phyloP scores from a whole-genome alignment of 2,113 vertebrate genomes.

The Microtus montanus region DNA sequence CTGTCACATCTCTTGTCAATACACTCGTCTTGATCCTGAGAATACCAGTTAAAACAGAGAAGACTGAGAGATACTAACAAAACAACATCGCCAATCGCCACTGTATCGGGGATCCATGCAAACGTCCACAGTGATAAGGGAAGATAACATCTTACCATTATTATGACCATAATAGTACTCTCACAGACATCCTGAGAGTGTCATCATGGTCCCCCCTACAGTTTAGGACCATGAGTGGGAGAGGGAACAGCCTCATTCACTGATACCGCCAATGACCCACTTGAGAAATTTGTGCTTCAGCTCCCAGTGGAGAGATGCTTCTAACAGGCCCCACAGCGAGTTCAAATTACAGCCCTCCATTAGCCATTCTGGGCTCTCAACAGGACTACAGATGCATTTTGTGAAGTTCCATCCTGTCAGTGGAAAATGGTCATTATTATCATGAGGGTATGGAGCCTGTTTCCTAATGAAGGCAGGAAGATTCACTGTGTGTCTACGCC shows the following conservation, averaged over 20 bases:
- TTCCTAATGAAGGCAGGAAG: constrained; percentile 46
- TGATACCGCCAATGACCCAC: background rate
- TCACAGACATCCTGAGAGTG: background rate
- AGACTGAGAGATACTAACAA: background rate
- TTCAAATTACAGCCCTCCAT: background rate
- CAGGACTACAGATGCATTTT: background rate
- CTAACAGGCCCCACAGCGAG: background rate
- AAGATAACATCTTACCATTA: background rate
- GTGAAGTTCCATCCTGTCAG: background rate
- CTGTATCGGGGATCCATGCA: background rate
- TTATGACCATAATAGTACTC: background rate
- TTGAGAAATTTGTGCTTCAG: constrained; percentile 14
- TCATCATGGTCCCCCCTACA: background rate
- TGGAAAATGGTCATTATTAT: constrained; percentile 31
- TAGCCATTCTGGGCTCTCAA: constrained; percentile 6
- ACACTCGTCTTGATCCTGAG: background rate
- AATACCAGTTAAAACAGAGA: background rate
- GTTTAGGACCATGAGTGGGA: background rate
- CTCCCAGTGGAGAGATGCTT: constrained; percentile 26
- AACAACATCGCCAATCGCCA: background rate
- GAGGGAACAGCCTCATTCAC: background rate
- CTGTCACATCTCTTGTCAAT: background rate
- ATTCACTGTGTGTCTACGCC: background rate
- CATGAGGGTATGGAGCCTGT: background rate
- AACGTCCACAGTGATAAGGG: background rate